Conservation (phyloP, 2,797 vertebrate genomes). For the Mormyrus proboscirostris region DNA sequence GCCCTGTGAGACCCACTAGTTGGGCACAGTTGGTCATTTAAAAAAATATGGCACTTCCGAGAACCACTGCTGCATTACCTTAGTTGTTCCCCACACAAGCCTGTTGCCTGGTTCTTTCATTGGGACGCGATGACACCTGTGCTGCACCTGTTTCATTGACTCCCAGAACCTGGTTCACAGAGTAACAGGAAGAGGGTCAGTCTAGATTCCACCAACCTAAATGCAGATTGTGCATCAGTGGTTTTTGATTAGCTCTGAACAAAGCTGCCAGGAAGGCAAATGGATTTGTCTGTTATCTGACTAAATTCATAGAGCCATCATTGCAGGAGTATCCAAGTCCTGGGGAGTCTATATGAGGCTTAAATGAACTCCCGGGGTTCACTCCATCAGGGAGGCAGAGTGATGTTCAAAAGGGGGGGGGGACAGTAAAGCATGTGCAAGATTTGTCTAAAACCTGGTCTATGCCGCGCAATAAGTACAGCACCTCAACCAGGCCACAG, state of each 20-base stretch:
- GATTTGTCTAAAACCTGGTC: background rate
- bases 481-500: background rate
- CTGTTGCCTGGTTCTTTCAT: background rate
- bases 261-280: conserved; percentile 52
- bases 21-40: background rate
- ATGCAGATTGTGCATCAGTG: conserved; percentile 33
- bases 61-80: background rate
- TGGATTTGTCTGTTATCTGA: conserved; percentile 56
- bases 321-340: conserved; percentile 39
- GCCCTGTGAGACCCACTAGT: background rate
- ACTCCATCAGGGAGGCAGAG: background rate
- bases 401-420: background rate
- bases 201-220: background rate
- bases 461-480: background rate
- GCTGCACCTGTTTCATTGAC: background rate
- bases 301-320: conserved; percentile 54
- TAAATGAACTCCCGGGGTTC: conserved; percentile 41
- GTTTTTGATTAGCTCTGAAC: conserved; percentile 63
- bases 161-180: background rate
- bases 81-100: background rate
- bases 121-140: background rate
- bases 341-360: conserved; percentile 46
- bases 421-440: background rate
- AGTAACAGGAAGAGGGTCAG: background rate
- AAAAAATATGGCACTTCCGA: background rate